phyloP scores from a whole-genome alignment of 2,797 vertebrate species.

The Pelochelys cantorii region DNA sequence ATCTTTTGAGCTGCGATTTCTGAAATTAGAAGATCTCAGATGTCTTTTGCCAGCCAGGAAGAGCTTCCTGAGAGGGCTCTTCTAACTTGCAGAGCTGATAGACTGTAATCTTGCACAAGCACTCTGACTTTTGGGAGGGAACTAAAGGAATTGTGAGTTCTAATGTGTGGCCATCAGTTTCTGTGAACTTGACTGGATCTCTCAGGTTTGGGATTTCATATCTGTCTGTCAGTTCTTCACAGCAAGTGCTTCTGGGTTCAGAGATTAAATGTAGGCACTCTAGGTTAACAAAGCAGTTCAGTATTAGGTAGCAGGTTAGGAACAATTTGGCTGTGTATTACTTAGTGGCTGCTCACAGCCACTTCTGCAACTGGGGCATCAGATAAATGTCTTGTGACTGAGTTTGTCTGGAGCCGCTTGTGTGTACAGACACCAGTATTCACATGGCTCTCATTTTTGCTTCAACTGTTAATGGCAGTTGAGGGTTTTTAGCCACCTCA shows the following conservation, averaged over 20 bases:
- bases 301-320: background rate
- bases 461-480: accelerated
- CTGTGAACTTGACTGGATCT: background rate
- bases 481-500: background rate
- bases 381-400: background rate
- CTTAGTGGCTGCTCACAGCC: background rate
- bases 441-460: background rate
- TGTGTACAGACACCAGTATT: background rate
- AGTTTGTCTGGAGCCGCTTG: background rate
- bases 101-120: background rate
- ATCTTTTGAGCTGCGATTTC: background rate
- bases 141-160: background rate
- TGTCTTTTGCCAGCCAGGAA: background rate
- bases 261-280: background rate
- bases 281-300: background rate
- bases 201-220: background rate
- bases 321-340: background rate
- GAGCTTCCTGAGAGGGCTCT: background rate
- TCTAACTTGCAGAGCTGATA: background rate
- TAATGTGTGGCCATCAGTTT: background rate
- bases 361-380: background rate
- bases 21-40: background rate
- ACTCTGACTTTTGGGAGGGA: conserved; percentile 15
- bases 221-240: background rate
- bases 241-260: background rate